These are phyloP conservation scores for Netelia melanura DNA, from an alignment of 2,888 invertebrate genomes.

Conservation along the genomic window DNA sequence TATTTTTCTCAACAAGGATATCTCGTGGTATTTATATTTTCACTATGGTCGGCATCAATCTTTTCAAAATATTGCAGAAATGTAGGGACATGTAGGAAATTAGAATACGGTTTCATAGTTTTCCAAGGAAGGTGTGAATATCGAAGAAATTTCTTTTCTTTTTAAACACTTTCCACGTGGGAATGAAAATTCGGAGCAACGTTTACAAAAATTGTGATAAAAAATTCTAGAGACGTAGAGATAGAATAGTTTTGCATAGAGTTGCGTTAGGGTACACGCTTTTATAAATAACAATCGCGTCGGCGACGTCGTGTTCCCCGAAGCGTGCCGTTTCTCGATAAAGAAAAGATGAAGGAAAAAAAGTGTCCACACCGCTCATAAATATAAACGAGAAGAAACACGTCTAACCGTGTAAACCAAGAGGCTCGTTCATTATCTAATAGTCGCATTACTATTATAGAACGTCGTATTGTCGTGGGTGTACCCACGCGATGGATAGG, in stretches of 20 bases:
- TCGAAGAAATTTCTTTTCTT: too few species aligned
- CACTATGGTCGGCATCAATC: too few species aligned
- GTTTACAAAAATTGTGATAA: too few species aligned
- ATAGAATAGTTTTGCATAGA: neutral
- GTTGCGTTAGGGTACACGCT: neutral
- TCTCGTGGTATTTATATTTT: too few species aligned
- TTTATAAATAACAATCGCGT: slow-evolving; percentile 37
- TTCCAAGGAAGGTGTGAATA: too few species aligned
- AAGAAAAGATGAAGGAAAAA: slow-evolving; percentile 20
- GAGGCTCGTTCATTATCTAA: slow-evolving; percentile 35
- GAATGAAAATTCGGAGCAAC: too few species aligned
- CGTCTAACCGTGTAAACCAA: slow-evolving; percentile 9
- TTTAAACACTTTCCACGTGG: too few species aligned
- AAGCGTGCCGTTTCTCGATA: slow-evolving; percentile 5
- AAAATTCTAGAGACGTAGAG: too few species aligned
- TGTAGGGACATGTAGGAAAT: too few species aligned
- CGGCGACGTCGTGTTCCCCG: slow-evolving; percentile 33
- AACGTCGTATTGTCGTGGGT: neutral
- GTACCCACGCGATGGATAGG: slow-evolving; percentile 57
- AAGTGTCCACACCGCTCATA: slow-evolving; percentile 22
- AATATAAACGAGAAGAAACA: slow-evolving; percentile 26
- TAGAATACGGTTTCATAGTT: too few species aligned
- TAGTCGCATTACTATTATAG: slow-evolving; percentile 7
- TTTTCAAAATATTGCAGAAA: too few species aligned
- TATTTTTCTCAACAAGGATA: too few species aligned